phyloP scores from a whole-genome alignment of 2,888 invertebrate genomes.

The Trypoxylon attenuatum region DNA sequence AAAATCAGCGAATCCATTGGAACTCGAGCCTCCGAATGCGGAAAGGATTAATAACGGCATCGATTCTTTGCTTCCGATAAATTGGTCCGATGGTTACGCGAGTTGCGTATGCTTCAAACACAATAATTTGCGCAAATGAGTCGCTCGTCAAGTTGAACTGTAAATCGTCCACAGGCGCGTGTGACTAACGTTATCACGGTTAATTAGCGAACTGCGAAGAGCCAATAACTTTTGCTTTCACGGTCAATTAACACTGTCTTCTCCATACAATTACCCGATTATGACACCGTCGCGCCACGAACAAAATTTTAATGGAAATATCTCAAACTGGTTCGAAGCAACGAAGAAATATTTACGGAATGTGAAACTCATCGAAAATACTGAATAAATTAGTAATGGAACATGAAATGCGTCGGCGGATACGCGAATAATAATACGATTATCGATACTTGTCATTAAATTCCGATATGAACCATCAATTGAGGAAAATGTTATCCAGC shows the following conservation, averaged over 20 bases:
- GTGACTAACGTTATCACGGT: conserved; percentile 22
- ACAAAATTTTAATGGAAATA: too few species aligned
- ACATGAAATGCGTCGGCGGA: too few species aligned
- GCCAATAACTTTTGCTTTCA: conserved; percentile 50
- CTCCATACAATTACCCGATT: neutral
- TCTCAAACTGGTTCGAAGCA: too few species aligned
- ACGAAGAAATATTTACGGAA: neutral
- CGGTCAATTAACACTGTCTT: conserved; percentile 42
- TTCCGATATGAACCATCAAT: too few species aligned
- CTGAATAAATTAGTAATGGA: too few species aligned
- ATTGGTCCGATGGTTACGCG: neutral
- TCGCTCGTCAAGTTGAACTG: conserved; percentile 17
- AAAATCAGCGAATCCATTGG: too few species aligned
- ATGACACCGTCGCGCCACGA: neutral
- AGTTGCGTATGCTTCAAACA: neutral
- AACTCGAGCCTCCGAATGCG: neutral
- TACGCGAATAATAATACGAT: too few species aligned
- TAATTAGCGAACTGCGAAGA: conserved; percentile 39
- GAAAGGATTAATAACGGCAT: neutral
- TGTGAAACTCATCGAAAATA: neutral
- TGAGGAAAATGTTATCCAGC: too few species aligned
- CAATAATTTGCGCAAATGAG: conserved; percentile 14
- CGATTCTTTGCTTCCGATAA: neutral
- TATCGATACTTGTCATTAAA: too few species aligned
- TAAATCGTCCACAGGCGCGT: conserved; percentile 17